Conservation (phyloP, 2,113 vertebrate genomes). For the Engystomops pustulosus region DNA sequence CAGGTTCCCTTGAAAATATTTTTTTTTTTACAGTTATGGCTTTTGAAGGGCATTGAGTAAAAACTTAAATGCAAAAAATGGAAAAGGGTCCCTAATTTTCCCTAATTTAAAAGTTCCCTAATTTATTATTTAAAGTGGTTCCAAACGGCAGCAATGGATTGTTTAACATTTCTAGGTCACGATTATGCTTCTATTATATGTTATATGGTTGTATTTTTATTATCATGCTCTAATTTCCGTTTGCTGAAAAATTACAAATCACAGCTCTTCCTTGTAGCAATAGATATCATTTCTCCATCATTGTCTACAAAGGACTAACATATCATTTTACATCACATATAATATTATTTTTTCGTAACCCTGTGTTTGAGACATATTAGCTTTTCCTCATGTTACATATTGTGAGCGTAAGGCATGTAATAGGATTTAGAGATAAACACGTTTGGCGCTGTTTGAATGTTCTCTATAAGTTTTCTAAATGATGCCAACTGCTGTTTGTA, state of each 20-base stretch:
- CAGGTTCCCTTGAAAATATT: no score
- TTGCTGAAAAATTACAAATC: not conserved
- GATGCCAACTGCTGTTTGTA: constrained; percentile 28
- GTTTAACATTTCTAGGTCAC: no score
- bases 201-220: not conserved
- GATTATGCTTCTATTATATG: not conserved
- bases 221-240: not conserved
- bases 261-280: not conserved
- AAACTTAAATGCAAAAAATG: no score
- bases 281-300: not conserved
- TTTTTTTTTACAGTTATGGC: no score
- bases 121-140: not conserved
- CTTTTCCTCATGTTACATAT: constrained; percentile 25
- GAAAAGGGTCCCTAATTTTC: no score
- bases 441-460: constrained; percentile 22
- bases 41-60: no score
- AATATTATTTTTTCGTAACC: constrained; percentile 15
- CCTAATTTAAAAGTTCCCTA: not conserved
- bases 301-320: not conserved
- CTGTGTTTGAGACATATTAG: constrained; percentile 21
- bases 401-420: constrained; percentile 35
- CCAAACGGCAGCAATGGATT: no score
- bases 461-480: constrained; percentile 14
- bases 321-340: constrained; percentile 7
- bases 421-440: constrained; percentile 43